Base-by-base conservation (phyloP, 2,888 invertebrate species). In the Archips xylosteana region DNA sequence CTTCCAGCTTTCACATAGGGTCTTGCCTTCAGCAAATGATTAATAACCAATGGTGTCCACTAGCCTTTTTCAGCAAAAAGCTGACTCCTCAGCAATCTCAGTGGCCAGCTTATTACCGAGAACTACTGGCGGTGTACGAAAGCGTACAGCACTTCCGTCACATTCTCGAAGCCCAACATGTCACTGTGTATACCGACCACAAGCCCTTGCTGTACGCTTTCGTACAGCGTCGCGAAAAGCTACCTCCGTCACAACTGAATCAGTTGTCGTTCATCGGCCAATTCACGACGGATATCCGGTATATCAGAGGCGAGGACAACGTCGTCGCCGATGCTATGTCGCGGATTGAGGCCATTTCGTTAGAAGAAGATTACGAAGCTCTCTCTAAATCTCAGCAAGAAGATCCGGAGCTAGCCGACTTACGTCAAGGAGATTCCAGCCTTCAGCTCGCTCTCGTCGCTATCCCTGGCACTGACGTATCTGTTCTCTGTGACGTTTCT, bases 401-500 rank as follows among this genome's bases (percentile, higher is more conserved):
- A 1, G 60, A 60, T 6, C n/a, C n/a, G 13, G 60, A 60, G 8
- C 39, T 60, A 5, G 36, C 60, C 1, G n/a, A 39, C 5, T 34
- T 60, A 1, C 36, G 36, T 8, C 36, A 5, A n/a, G 12, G 60
- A 2, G 39, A n/a, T 2, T 60, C 60, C 2, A n/a, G 60, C 3
- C 6, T 60, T n/a, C 36, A 36, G 0, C 10, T 60, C 36, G 13
- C 3, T 10, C 12, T 1, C 13, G 0, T 36, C 4, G n/a, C 2
- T 2, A 36, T 47, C 32, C 45, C 45, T 12, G 62, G 62, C 9
- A 74, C 78, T 2, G 64, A 77, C 13, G 34, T 68, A 2, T 23
- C 61, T 0, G 2, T 76, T 4, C 59, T 5, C 34, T 81, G 78
- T 13, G 78, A 80, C 65, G n/a, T 59, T 0, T 79, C 79, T 0